A percentile compares a stretch with the other conserved stretches of the same genome.
These are phyloP conservation scores for Microctonus hyperodae DNA, from an alignment of 2,888 invertebrate species.

Conservation along the genomic window DNA sequence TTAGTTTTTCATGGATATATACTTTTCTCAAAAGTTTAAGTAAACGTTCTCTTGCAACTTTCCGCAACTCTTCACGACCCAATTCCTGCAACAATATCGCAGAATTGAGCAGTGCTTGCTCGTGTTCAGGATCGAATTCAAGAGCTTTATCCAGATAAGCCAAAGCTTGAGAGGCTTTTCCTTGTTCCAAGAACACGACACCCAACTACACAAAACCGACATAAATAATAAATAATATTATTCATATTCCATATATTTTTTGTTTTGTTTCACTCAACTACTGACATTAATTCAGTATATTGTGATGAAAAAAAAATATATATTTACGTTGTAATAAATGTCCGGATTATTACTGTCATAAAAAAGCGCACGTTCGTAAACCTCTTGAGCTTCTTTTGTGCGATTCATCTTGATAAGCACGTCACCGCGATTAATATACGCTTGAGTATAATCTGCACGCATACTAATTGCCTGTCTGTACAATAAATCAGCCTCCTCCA, in stretches of 20 bases:
- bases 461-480: conserved; percentile 96
- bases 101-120: conserved; percentile 93
- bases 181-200: conserved; percentile 92
- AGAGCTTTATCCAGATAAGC: conserved; percentile 93
- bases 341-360: conserved; percentile 95
- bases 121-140: conserved; percentile 92
- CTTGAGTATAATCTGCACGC: conserved; percentile 95
- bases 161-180: conserved; percentile 88
- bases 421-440: conserved; percentile 96
- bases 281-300: too few relatives aligned
- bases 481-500: conserved; percentile 93
- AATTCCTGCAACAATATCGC: conserved; percentile 93
- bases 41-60: conserved; percentile 81
- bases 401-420: conserved; percentile 94
- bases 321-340: conserved; percentile 91
- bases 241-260: not conserved
- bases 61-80: conserved; percentile 80
- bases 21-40: conserved; percentile 81
- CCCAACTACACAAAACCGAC: conserved; percentile 75
- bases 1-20: too few relatives aligned
- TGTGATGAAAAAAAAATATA: not conserved
- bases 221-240: not conserved
- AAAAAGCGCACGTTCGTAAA: conserved; percentile 89
- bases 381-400: conserved; percentile 92
- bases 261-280: not conserved